Evolutionary conservation across 2,888 invertebrate genomes (phyloP).

Genomic region (Caenorhabditis sp.): DNA sequence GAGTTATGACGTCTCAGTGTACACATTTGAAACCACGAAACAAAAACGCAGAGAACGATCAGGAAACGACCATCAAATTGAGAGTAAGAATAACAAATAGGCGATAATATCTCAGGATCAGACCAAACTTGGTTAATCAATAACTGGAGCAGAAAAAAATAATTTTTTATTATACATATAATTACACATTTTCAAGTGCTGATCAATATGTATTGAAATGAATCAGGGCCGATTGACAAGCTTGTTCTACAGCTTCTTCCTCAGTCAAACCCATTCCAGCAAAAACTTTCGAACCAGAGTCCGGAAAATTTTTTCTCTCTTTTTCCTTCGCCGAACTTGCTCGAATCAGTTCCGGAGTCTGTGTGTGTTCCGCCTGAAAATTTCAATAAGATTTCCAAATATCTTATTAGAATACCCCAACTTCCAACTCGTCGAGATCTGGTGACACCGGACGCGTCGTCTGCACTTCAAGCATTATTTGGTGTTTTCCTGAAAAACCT

Average conservation of each 20-base stretch:
- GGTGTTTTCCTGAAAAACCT: constrained; percentile 23
- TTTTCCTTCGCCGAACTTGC: constrained; percentile 29
- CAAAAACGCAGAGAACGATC: constrained; percentile 35
- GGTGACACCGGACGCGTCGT: constrained; percentile 2
- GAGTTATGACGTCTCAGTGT: constrained; percentile 26
- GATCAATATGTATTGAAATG: constrained; percentile 43
- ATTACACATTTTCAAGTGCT: too few relatives aligned
- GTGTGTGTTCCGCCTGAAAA: constrained; percentile 48
- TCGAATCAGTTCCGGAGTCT: constrained; percentile 50
- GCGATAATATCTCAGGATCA: too few relatives aligned
- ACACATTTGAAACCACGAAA: constrained; percentile 47
- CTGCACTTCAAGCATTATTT: constrained; percentile 26
- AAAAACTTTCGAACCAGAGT: constrained; percentile 52
- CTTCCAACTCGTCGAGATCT: constrained; percentile 45
- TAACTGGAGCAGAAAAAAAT: too few relatives aligned
- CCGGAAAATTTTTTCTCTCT: constrained; percentile 18
- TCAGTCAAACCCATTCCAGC: constrained; percentile 55
- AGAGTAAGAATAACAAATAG: too few relatives aligned
- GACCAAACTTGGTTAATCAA: too few relatives aligned
- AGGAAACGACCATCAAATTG: constrained; percentile 9
- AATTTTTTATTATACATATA: too few relatives aligned
- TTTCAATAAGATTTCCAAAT: not conserved
- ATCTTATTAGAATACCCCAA: constrained; percentile 16
- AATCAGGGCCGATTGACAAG: constrained; percentile 57
- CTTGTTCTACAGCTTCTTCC: constrained; percentile 44